These are phyloP conservation scores for Apodemia mormo DNA, from an alignment of 2,888 invertebrate genomes.

Conservation along the genomic window DNA sequence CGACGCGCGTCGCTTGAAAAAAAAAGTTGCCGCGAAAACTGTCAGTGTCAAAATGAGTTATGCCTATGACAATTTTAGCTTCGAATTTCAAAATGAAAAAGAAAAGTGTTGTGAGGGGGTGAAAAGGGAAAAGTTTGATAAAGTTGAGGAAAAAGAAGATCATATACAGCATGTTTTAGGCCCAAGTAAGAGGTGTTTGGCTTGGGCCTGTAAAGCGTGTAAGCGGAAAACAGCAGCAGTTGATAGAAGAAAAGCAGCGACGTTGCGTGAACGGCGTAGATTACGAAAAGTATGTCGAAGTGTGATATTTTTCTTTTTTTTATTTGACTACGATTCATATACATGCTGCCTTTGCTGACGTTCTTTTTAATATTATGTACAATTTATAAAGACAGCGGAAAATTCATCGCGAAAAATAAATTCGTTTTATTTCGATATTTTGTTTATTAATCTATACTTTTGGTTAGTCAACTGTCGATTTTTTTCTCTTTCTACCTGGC, in stretches of 20 bases:
- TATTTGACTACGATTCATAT: background rate
- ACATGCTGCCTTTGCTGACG: background rate
- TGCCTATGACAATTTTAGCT: constrained; percentile 54
- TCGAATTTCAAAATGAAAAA: constrained; percentile 47
- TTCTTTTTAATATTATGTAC: background rate
- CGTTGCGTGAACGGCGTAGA: constrained; percentile 94
- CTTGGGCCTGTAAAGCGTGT: constrained; percentile 99
- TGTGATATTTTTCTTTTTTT: background rate
- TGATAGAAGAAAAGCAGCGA: constrained; percentile 98
- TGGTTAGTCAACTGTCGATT: too few species aligned
- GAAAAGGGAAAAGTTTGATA: constrained; percentile 56
- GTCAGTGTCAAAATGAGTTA: constrained; percentile 55
- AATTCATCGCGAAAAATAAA: too few species aligned
- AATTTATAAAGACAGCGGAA: background rate
- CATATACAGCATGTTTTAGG: constrained; percentile 78
- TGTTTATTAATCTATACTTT: too few species aligned
- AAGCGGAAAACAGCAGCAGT: constrained; percentile 97
- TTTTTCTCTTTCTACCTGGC: too few species aligned
- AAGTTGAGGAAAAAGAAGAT: constrained; percentile 46
- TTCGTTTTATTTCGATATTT: too few species aligned
- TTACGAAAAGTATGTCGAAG: constrained; percentile 91
- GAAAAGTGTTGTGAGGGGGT: constrained; percentile 56
- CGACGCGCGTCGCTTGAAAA: constrained; percentile 67
- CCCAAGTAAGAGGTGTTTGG: constrained; percentile 89
- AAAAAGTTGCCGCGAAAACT: constrained; percentile 28